Conservation (phyloP, 2,888 invertebrate genomes). For the Invenusta paracnida region DNA sequence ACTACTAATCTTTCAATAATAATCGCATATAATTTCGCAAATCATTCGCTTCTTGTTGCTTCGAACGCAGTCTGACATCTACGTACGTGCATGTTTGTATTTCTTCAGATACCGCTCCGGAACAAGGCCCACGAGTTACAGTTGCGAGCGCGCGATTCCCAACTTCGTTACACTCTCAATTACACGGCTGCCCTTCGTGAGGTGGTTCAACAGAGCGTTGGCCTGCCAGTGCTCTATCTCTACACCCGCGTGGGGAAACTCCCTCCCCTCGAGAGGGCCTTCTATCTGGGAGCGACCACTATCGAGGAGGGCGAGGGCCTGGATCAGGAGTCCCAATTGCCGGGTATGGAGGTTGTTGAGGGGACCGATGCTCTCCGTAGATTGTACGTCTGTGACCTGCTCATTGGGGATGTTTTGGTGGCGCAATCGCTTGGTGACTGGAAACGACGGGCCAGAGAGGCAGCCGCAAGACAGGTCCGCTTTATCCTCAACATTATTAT, state of each 20-base stretch:
- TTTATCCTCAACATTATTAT: background rate
- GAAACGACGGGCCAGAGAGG: conserved; percentile 34
- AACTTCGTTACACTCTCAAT: background rate
- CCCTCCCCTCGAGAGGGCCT: conserved; percentile 21
- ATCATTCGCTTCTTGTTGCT: no score
- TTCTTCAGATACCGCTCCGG: background rate
- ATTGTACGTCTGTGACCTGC: conserved; percentile 31
- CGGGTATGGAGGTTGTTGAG: background rate
- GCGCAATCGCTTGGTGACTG: conserved; percentile 17
- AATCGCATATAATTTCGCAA: no score
- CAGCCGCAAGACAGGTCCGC: conserved; percentile 9
- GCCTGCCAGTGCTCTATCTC: conserved; percentile 6
- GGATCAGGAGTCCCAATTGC: background rate
- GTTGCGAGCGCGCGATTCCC: background rate
- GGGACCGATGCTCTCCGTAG: background rate
- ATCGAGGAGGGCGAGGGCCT: background rate
- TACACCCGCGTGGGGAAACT: conserved; percentile 12
- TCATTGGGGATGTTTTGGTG: conserved; percentile 34
- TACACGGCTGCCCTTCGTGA: conserved; percentile 22
- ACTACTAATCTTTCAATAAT: no score
- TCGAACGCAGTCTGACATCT: background rate
- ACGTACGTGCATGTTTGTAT: background rate
- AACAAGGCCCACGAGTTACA: background rate
- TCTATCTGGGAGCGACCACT: background rate
- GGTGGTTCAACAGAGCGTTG: background rate